Base-by-base conservation (phyloP, 2,888 invertebrate species). In the Labia minor region DNA sequence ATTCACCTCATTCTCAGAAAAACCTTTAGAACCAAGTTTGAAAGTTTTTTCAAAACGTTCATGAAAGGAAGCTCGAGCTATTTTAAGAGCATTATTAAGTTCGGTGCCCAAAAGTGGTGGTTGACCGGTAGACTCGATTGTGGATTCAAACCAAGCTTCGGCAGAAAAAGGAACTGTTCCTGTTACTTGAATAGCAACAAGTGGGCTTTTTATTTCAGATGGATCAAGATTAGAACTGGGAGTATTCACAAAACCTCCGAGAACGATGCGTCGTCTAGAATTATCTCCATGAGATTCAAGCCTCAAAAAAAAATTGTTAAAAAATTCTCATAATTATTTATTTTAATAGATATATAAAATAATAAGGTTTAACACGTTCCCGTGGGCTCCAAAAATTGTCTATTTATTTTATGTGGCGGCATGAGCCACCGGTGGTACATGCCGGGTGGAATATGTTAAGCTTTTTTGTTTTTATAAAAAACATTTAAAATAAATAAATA, bases 71-170 rank as follows among this genome's bases (percentile, higher is more conserved):
- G 76, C 74, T 67, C 82, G 82, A 72, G 85, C 85, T 68, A 81
- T 79, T 10, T 81, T 77, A 65, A 95, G 74, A 0, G 83, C 81
- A n/a, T 78, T 79, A 0, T 87, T 84, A 72, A 89, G 94, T 1
- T 79, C 80, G 0, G 85, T 80, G 0, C 88, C 89, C 1, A 87
- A 78, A 64, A 81, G 74, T 75, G 78, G 70, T 75, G 82, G 71
- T 74, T 84, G 74, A 73, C 85, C 82, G 1, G 82, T 80, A 68
- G 80, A 83, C 16, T 49, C 49, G 66, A 86, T 89, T 8, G 83
- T 87, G 0, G 92, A 90, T 70, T 93, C 89, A 74, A 88, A 96
- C 0, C 88, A 85, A 0, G 95, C 80, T 74, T 96, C 95, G 68
- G 95, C 76, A 0, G 86, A 83, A 72, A 93, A 91, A 0, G 95